These are phyloP conservation scores for Tetramorium parvispinum DNA, from an alignment of 1,140 invertebrate species.

Conservation along the genomic window DNA sequence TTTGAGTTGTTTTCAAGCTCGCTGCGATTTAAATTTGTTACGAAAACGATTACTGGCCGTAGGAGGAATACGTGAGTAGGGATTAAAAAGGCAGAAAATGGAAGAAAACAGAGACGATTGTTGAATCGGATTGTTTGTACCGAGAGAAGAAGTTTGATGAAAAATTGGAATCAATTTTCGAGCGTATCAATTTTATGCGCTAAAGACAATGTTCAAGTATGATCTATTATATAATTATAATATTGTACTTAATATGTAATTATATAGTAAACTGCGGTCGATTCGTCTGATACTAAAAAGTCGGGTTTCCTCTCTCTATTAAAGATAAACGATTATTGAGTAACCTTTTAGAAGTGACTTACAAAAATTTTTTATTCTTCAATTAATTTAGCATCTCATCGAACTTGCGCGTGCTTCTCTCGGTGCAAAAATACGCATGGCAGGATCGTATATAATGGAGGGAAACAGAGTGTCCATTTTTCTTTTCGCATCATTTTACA, in stretches of 20 bases:
- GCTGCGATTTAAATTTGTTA: constrained; percentile 38
- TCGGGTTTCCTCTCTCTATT: background rate
- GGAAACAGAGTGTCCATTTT: constrained; percentile 34
- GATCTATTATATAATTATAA: constrained; percentile 24
- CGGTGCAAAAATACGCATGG: constrained; percentile 10
- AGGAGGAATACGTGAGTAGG: background rate
- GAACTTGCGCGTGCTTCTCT: constrained; percentile 11
- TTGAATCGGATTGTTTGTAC: constrained; percentile 1
- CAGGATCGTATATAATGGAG: background rate
- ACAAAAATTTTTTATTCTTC: constrained; percentile 32
- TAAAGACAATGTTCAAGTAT: constrained; percentile 9
- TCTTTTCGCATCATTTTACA: constrained; percentile 47
- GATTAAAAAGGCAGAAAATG: background rate
- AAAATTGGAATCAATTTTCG: constrained; percentile 10
- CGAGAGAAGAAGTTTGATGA: constrained; percentile 30
- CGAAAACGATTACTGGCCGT: constrained; percentile 22
- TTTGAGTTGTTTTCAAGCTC: constrained; percentile 28
- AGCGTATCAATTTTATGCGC: constrained; percentile 33
- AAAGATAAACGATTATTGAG: constrained; percentile 15
- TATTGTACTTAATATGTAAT: constrained; percentile 19
- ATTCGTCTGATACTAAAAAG: background rate
- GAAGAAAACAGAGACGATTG: background rate
- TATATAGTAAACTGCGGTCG: constrained; percentile 18
- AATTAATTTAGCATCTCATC: constrained; percentile 17
- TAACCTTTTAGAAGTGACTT: constrained; percentile 51